These are phyloP conservation scores for Drosophila atripex DNA, from an alignment of 2,888 invertebrate genomes.

Conservation along the genomic window DNA sequence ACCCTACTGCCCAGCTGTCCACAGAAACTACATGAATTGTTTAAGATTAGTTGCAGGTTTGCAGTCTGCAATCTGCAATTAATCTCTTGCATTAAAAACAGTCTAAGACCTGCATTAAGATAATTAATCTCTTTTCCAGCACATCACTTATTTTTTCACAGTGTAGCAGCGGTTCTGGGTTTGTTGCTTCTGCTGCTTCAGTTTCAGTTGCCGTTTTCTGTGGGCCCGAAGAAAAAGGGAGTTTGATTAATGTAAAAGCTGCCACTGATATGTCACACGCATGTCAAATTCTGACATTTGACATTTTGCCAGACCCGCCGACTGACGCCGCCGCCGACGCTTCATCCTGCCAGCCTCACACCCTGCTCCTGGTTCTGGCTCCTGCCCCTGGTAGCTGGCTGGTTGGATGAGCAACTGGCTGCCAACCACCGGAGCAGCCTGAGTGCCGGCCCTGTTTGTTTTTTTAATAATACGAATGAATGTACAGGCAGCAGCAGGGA, in stretches of 20 bases:
- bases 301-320: constrained; percentile 81
- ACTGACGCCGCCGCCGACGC: constrained; percentile 59
- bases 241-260: constrained; percentile 85
- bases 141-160: constrained; percentile 6
- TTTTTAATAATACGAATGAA: constrained; percentile 48
- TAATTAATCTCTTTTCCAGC: too few species aligned
- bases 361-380: constrained; percentile 32
- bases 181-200: constrained; percentile 11
- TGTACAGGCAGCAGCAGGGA: constrained; percentile 34
- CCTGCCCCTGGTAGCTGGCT: constrained; percentile 27
- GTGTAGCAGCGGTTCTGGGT: constrained; percentile 8
- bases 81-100: too few species aligned
- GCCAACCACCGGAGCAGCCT: constrained; percentile 62
- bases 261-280: constrained; percentile 85
- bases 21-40: background rate
- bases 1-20: too few species aligned
- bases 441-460: constrained; percentile 63
- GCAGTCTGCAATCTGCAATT: too few species aligned
- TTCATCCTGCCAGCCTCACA: constrained; percentile 29
- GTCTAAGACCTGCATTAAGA: too few species aligned
- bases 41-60: background rate
- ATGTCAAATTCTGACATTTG: constrained; percentile 85
- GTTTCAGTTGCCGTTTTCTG: constrained; percentile 36
- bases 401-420: constrained; percentile 70
- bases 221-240: constrained; percentile 79